Base-by-base conservation (phyloP, 1,140 invertebrate species). In the Aphelenchoides fujianensis region DNA sequence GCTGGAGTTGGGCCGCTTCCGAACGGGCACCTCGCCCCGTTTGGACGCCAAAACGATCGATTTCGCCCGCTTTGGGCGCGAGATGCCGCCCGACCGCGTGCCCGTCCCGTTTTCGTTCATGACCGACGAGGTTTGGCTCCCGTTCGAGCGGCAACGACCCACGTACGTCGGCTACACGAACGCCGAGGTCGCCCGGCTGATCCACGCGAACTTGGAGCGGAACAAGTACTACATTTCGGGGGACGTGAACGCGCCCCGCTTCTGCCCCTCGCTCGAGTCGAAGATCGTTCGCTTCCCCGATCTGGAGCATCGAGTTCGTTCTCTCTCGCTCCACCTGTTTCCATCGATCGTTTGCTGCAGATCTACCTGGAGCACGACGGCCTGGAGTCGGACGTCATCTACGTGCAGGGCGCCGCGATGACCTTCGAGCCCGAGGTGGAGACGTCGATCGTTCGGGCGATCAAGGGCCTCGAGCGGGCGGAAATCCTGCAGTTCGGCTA, bases 281-380 rank as follows among this genome's bases (percentile, higher is more conserved):
- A 96, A 96, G 88, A 86, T 93, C 32, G 74, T 94, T 3, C 89
- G 88, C 69, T 96, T 94, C 85, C 85, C 88, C 16, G 86, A 88
- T 3, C 86, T 88, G 66, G 68, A 79, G 1, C 94, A 96, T 86
- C 90, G 91, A 77, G 86, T 88, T 70, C 41, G 57, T 67, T 2
- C 3, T n/a, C n/a, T n/a, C 32, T 27, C n/a, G n/a, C n/a, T 59
- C 53, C 66, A 1, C 30, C n/a, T 16, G 28, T 32, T 31, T 74
- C n/a, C 69, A 74, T 27, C 28, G 28, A 2, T 70, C 1, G 19
- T 37, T 67, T 19, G 34, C 70, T 80, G 35, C 19, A 84, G 79
- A 36, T 94, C 16, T 97, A 93, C 92, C 85, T 96, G 0, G 94
- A 96, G 86, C 92, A 92, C 0, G 94, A 97, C 88, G 93, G 92